Percentiles rank a stretch among this genome's conserved stretches.
These are phyloP conservation scores for Mobula birostris DNA, from an alignment of 2,113 vertebrate genomes.

Conservation along the genomic window DNA sequence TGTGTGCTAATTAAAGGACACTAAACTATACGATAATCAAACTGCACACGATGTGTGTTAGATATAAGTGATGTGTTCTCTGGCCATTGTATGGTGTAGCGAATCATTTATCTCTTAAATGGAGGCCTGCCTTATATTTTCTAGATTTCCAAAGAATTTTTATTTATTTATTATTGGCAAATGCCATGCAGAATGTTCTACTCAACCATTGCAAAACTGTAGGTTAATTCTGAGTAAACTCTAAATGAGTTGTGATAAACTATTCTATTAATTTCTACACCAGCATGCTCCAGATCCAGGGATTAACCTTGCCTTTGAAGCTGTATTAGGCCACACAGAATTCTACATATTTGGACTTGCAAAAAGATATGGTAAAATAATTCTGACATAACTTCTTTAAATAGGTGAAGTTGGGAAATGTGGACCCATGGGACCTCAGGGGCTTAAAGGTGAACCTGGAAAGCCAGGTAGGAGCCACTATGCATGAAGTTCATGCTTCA, in stretches of 20 bases:
- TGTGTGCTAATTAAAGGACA: not conserved
- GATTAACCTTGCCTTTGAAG: too few species aligned
- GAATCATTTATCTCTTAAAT: too few species aligned
- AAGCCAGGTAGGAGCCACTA: conserved; percentile 63
- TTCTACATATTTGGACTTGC: not conserved
- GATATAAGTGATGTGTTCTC: not conserved
- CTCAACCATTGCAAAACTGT: not conserved
- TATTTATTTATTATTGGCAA: not conserved
- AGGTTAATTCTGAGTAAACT: not conserved
- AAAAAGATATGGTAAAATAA: not conserved
- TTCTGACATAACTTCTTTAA: not conserved
- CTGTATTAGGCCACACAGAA: not conserved
- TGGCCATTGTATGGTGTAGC: too few species aligned
- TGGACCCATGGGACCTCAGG: conserved; percentile 61
- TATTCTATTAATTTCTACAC: not conserved
- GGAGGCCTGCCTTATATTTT: not conserved
- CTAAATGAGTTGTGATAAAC: not conserved
- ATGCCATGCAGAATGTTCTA: not conserved
- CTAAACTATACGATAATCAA: too few species aligned
- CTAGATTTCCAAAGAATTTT: not conserved
- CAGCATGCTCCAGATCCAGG: too few species aligned
- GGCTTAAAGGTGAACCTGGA: conserved; percentile 70
- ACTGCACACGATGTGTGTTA: not conserved
- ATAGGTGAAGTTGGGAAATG: conserved; percentile 54
- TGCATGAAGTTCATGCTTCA: not conserved